phyloP scores from a whole-genome alignment of 2,888 invertebrate species.

The Agrotis segetum region DNA sequence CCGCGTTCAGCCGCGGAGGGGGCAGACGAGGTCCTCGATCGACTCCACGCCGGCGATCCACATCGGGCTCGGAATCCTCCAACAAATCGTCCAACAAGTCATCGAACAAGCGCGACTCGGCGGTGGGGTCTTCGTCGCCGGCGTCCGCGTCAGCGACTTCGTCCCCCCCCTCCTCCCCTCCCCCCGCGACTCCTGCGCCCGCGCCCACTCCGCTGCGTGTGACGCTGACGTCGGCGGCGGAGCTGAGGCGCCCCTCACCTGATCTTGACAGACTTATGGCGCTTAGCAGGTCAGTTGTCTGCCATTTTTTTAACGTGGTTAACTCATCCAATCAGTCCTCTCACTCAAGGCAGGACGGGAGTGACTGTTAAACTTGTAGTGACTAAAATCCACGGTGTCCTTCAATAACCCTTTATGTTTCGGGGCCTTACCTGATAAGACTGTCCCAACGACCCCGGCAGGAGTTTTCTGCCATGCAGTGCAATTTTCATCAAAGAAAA shows the following conservation, averaged over 20 bases:
- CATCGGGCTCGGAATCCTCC: slow-evolving; percentile 81
- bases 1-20: slow-evolving; percentile 83
- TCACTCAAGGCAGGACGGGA: too few species aligned
- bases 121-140: slow-evolving; percentile 90
- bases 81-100: slow-evolving; percentile 60
- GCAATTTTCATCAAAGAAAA: too few species aligned
- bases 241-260: slow-evolving; percentile 85
- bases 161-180: slow-evolving; percentile 82
- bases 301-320: too few species aligned
- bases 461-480: too few species aligned
- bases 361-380: too few species aligned
- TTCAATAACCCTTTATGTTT: too few species aligned
- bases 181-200: slow-evolving; percentile 68
- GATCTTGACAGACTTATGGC: slow-evolving; percentile 82
- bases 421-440: too few species aligned
- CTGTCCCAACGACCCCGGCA: too few species aligned
- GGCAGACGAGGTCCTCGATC: slow-evolving; percentile 68
- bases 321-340: too few species aligned
- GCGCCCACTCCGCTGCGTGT: slow-evolving; percentile 82
- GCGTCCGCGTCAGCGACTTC: slow-evolving; percentile 83
- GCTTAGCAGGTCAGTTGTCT: slow-evolving; percentile 74
- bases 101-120: slow-evolving; percentile 64
- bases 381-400: too few species aligned
- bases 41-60: slow-evolving; percentile 82
- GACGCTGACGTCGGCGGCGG: slow-evolving; percentile 92